phyloP scores from a whole-genome alignment of 2,113 vertebrate species.

The Myiopsitta monachus region DNA sequence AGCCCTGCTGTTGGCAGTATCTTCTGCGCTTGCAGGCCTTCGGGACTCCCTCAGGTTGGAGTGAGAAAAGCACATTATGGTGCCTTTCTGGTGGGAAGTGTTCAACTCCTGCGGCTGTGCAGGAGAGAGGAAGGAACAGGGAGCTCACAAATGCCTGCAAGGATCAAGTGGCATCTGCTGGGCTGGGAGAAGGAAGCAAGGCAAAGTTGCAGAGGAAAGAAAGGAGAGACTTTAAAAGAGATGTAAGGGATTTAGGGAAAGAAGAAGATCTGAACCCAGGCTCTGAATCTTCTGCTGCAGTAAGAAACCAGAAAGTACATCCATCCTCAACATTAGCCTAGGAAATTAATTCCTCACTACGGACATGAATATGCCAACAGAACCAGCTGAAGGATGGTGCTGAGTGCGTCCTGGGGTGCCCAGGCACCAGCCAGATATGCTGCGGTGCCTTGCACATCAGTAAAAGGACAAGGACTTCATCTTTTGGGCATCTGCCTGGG shows the following conservation, averaged over 20 bases:
- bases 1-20: neutral
- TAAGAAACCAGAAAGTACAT: neutral
- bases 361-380: neutral
- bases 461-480: neutral
- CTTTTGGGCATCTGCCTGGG: neutral
- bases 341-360: neutral
- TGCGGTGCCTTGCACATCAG: fast-evolving
- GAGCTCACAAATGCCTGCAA: neutral
- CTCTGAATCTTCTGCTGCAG: neutral
- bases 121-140: neutral
- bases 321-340: neutral
- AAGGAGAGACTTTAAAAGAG: neutral
- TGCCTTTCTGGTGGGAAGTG: neutral
- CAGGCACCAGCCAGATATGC: fast-evolving
- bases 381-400: neutral
- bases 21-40: neutral
- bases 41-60: neutral
- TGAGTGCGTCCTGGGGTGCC: neutral
- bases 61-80: neutral
- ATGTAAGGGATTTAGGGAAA: neutral
- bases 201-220: neutral
- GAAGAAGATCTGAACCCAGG: neutral
- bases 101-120: neutral
- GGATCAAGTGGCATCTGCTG: neutral
- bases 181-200: neutral